A percentile compares a stretch with the other conserved stretches of the same genome.
Conservation (phyloP, 2,888 invertebrate species). For the Nowickia ferox region DNA sequence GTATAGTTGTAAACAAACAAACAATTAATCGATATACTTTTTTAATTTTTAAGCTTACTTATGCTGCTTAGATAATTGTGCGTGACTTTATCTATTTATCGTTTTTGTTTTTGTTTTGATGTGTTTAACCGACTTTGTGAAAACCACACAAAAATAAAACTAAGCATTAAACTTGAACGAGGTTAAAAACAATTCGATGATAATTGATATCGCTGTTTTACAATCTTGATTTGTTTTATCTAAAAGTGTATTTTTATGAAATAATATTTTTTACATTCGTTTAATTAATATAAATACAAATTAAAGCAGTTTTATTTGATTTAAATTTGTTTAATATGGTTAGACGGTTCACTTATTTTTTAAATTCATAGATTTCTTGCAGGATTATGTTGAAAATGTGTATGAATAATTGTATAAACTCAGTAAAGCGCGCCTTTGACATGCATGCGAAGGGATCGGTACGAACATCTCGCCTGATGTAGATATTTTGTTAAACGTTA, state of each 20-base stretch:
- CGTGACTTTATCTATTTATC: constrained; percentile 22
- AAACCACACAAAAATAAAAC: constrained; percentile 9
- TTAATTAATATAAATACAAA: constrained; percentile 7
- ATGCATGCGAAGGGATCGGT: too few species aligned
- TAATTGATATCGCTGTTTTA: too few species aligned
- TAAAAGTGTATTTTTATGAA: too few species aligned
- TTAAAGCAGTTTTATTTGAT: constrained; percentile 23
- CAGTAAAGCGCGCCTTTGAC: too few species aligned
- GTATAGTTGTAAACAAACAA: constrained; percentile 13
- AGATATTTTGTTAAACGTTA: too few species aligned
- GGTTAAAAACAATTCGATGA: too few species aligned
- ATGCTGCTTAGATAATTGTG: constrained; percentile 50
- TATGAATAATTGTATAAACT: too few species aligned
- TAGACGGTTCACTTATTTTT: constrained; percentile 36
- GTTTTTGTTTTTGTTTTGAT: not conserved
- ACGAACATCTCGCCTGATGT: too few species aligned
- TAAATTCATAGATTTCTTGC: not conserved
- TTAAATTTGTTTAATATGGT: not conserved
- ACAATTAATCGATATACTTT: constrained; percentile 36
- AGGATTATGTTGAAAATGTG: too few species aligned
- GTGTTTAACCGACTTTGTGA: not conserved
- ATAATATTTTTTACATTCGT: too few species aligned
- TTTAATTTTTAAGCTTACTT: not conserved
- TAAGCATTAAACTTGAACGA: too few species aligned
- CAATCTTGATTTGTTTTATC: too few species aligned